These are phyloP conservation scores for Apostichopus leukothele DNA, from an alignment of 53 echinoderm and acorn worm genomes.

Conservation along the genomic window DNA sequence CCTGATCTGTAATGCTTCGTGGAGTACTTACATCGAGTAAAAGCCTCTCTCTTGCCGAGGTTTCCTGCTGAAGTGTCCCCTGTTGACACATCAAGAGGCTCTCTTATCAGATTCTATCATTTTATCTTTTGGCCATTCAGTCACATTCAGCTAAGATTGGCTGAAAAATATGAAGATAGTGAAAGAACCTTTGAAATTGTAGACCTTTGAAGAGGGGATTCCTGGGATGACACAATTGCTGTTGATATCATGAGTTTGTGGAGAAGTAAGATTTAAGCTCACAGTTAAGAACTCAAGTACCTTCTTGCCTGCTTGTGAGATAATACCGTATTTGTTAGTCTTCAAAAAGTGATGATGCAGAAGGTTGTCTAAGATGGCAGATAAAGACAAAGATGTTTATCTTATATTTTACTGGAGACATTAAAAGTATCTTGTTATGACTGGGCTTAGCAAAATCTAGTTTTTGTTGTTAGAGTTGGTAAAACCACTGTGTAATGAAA, in stretches of 20 bases:
- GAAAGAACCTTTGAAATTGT: not conserved
- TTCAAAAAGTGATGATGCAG: no score
- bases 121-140: slow-evolving; percentile 31
- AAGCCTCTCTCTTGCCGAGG: slow-evolving; percentile 21
- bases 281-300: no score
- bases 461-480: no score
- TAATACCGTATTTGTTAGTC: no score
- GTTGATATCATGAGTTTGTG: not conserved
- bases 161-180: not conserved
- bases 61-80: slow-evolving; percentile 28
- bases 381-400: no score
- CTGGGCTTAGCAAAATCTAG: no score
- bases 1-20: not conserved
- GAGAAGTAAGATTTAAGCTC: no score
- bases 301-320: no score
- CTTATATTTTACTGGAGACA: no score
- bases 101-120: slow-evolving; percentile 20
- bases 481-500: no score
- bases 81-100: slow-evolving; percentile 45
- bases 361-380: no score
- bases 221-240: not conserved
- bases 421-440: no score
- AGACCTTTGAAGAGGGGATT: not conserved
- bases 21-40: not conserved
- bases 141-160: slow-evolving; percentile 12